phyloP scores from a whole-genome alignment of 2,113 vertebrate genomes.

The Nothobranchius furzeri region DNA sequence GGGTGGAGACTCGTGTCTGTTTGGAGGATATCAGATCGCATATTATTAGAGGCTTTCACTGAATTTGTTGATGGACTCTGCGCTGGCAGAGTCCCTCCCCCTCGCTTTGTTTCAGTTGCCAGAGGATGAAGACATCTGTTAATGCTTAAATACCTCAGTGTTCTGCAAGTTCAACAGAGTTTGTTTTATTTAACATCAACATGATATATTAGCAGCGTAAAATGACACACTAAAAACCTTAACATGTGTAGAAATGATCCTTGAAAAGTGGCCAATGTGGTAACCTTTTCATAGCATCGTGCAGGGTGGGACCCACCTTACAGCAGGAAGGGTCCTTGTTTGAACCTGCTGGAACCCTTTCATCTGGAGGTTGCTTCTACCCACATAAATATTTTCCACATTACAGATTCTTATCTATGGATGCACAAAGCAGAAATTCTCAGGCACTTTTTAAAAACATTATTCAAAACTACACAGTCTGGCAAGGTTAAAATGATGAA shows the following conservation, averaged over 20 bases:
- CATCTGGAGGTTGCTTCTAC: no score
- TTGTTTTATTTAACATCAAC: constrained; percentile 3
- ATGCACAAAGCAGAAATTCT: no score
- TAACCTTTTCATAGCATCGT: not conserved
- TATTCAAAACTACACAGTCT: no score
- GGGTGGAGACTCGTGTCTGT: constrained; percentile 53
- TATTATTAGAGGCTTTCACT: constrained; percentile 59
- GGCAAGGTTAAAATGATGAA: no score
- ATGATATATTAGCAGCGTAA: not conserved
- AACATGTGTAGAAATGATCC: not conserved
- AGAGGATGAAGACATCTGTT: constrained; percentile 46
- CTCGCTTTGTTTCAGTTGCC: constrained; percentile 28
- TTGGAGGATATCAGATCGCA: constrained; percentile 39
- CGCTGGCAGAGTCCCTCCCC: constrained; percentile 21
- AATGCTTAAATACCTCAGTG: constrained; percentile 3
- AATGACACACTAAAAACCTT: not conserved
- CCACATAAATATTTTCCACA: no score
- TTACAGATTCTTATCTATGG: no score
- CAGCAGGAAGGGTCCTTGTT: not conserved
- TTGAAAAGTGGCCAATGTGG: not conserved
- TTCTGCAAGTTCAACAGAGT: not conserved
- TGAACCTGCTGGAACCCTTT: not conserved
- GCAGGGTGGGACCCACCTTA: not conserved
- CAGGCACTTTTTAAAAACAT: no score
- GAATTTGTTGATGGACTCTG: constrained; percentile 39